Percentiles rank a stretch among this genome's conserved stretches.
These are phyloP conservation scores for Nasua narica DNA, from an alignment of 2,797 vertebrate species.

Conservation along the genomic window DNA sequence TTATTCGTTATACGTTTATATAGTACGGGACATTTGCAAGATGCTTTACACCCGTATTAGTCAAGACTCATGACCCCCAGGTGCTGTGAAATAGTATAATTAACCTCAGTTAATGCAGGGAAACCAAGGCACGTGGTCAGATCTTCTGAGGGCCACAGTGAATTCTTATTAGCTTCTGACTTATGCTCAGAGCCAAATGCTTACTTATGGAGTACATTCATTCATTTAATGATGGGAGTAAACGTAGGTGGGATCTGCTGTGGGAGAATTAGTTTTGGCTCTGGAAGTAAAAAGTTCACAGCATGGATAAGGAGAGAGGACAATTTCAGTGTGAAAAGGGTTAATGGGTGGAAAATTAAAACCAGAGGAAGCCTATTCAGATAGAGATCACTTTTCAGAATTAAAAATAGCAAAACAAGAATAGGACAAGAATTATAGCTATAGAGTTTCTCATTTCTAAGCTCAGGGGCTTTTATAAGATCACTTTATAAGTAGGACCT, in stretches of 20 bases:
- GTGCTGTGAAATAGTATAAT: neutral
- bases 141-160: neutral
- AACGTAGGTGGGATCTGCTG: neutral
- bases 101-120: neutral
- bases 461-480: conserved; percentile 18
- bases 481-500: conserved; percentile 31
- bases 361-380: conserved; percentile 42
- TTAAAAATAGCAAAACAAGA: conserved; percentile 66
- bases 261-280: neutral
- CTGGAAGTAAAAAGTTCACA: neutral
- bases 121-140: neutral
- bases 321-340: conserved; percentile 1
- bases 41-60: neutral
- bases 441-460: conserved; percentile 57
- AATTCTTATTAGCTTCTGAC: neutral
- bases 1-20: neutral
- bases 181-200: neutral
- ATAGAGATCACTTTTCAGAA: conserved; percentile 56
- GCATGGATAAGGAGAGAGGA: neutral
- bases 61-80: neutral
- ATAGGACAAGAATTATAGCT: conserved; percentile 30
- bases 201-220: neutral
- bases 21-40: neutral
- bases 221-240: neutral
- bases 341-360: conserved; percentile 50